phyloP scores from a whole-genome alignment of 2,888 invertebrate genomes.

The Drosophila emarginata region DNA sequence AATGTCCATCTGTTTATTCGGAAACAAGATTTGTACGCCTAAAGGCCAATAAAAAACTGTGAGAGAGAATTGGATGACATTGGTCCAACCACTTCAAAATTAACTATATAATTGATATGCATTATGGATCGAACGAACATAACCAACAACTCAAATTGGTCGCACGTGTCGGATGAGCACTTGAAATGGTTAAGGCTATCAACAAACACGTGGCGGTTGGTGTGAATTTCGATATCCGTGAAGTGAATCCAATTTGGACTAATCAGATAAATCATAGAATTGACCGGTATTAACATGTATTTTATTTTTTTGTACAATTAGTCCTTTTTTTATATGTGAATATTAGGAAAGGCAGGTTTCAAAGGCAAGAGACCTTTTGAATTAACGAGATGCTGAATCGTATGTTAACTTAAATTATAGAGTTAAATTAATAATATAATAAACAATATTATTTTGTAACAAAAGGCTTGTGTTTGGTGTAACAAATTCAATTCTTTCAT shows the following conservation, averaged over 20 bases:
- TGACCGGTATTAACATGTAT: no score
- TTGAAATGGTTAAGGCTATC: conserved; percentile 38
- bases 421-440: no score
- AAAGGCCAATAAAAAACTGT: conserved; percentile 12
- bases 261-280: no score
- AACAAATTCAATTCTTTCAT: no score
- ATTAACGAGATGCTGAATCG: no score
- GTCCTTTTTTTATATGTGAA: no score
- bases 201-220: conserved; percentile 43
- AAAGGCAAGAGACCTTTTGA: no score
- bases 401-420: no score
- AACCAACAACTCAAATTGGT: conserved; percentile 50
- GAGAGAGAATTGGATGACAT: conserved; percentile 17
- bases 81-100: conserved; percentile 45
- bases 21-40: conserved; percentile 11
- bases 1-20: conserved; percentile 39
- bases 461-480: no score
- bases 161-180: conserved; percentile 60
- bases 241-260: neutral
- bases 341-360: no score
- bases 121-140: conserved; percentile 35
- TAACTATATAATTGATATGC: conserved; percentile 70
- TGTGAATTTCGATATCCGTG: conserved; percentile 42
- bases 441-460: no score
- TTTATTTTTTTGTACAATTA: no score